phyloP scores from a whole-genome alignment of 2,888 invertebrate genomes.

The Cataglyphis cursor region DNA sequence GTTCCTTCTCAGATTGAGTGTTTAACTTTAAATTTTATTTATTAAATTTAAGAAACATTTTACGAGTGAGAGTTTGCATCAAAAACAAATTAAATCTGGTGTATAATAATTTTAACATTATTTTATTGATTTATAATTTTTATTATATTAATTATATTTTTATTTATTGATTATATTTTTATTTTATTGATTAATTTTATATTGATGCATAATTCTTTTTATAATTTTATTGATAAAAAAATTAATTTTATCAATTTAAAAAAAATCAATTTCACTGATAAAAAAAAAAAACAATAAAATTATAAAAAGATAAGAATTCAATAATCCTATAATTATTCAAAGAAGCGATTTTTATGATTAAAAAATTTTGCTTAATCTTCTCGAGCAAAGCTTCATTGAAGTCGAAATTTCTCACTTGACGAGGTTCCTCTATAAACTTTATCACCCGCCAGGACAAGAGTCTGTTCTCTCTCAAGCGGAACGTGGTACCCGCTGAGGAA shows the following conservation, averaged over 20 bases:
- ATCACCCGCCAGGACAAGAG: neutral
- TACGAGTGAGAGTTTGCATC: neutral
- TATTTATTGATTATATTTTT: too few relatives aligned
- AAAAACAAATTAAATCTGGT: neutral
- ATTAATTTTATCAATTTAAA: too few relatives aligned
- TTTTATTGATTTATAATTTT: neutral
- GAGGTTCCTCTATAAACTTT: neutral
- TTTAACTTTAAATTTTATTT: neutral
- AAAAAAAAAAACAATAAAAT: neutral
- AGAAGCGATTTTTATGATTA: neutral
- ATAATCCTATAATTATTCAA: neutral
- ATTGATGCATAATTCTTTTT: too few relatives aligned
- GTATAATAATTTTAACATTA: neutral
- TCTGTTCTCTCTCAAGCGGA: neutral
- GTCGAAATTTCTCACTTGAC: neutral
- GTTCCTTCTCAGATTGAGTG: neutral
- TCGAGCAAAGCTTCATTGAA: conserved; percentile 1
- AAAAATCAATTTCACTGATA: neutral
- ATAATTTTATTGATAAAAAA: too few relatives aligned
- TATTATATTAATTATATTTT: too few relatives aligned
- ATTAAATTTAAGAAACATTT: neutral
- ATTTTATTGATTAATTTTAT: too few relatives aligned
- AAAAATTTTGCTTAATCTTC: neutral
- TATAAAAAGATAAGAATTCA: neutral
- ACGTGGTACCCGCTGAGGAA: neutral